Base-by-base conservation (phyloP, 2,797 vertebrate genomes). In the Propithecus perrieri region DNA sequence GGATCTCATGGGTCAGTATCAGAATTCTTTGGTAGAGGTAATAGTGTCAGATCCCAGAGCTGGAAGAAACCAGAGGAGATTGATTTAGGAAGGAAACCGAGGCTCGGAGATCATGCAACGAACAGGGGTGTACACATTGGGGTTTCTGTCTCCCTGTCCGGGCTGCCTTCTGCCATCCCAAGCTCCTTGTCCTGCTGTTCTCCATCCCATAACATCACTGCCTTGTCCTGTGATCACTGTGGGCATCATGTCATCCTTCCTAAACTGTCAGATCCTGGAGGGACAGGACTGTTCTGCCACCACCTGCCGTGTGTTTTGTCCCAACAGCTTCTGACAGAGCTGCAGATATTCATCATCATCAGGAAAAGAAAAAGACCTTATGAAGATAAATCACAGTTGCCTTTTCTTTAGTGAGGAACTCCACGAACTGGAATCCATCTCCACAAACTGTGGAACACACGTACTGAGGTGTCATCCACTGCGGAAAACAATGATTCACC, bases 401-500 rank as follows among this genome's bases (percentile, higher is more conserved):
- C 38, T 76, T 80, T 72, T n/a, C 61, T 55, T 30, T 3, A 15
- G 9, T 22, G 14, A 57, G 63, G 41, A 79, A 55, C 35, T 84
- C 57, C 7, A 14, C 87, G 55, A 63, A 57, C 78, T 0, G 41
- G 17, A 88, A 50, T 65, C 92, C 6, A 13, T 69, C 75, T 83
- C 76, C 69, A 88, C 61, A 88, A 63, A 69, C 69, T 59, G 83
- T 0, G 18, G 91, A 65, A 33, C 67, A n/a, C 71, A 33, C 4
- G 1, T 9, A 26, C 89, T 0, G 20, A 75, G 41, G 48, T 48
- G 67, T 88, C 95, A 85, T 67, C 76, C 85, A 74, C 74, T 61
- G 75, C 63, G 59, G 91, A 33, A 90, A 91, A 84, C 94, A 71
- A 30, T 55, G 81, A 94, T 92, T 85, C 81, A 22, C 55, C 28